These are phyloP conservation scores for Delichon dasypus DNA, from an alignment of 2,797 vertebrate species.

Conservation along the genomic window DNA sequence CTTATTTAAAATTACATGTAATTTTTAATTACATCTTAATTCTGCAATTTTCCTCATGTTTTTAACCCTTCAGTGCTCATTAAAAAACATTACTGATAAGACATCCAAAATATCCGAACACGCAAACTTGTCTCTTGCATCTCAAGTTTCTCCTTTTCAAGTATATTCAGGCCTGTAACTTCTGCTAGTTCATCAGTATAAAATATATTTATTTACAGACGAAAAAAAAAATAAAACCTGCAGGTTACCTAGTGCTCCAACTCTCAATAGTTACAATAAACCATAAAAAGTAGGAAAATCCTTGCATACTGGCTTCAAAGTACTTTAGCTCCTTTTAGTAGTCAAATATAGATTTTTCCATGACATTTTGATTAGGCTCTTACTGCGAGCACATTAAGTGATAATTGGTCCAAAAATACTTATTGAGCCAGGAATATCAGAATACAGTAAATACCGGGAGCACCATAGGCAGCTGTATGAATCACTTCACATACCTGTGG, in stretches of 20 bases:
- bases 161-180: neutral
- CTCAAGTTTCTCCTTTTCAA: neutral
- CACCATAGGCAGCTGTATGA: constrained; percentile 57
- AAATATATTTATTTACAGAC: neutral
- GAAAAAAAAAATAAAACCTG: neutral
- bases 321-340: neutral
- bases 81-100: neutral
- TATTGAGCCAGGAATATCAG: constrained; percentile 17
- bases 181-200: neutral
- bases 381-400: constrained; percentile 29
- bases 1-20: neutral
- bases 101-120: neutral
- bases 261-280: neutral
- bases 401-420: constrained; percentile 51
- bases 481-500: constrained; percentile 78
- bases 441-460: constrained; percentile 44
- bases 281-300: neutral
- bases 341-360: constrained; percentile 40
- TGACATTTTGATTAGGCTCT: constrained; percentile 44
- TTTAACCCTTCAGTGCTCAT: neutral
- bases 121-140: neutral
- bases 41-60: neutral
- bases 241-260: neutral
- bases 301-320: neutral
- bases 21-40: neutral